Evolutionary conservation across 2,888 invertebrate species (phyloP), one percentile per base, ranked within the genome.

Genomic region (Trisateles emortualis): DNA sequence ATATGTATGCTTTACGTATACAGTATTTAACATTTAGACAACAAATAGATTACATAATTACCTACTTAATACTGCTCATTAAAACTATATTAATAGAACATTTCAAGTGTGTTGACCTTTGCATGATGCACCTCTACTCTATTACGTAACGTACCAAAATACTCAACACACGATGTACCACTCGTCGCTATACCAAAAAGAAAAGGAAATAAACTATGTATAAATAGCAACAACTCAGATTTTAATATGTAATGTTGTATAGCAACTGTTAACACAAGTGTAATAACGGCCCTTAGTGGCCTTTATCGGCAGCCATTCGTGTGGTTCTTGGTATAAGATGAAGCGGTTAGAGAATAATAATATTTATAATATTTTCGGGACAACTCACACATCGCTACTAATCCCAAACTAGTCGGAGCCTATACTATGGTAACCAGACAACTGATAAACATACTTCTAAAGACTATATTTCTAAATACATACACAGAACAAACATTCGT

Each of bases 281-380:
- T 46, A 59, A 60, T 46, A 58, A 42, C 57, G 68, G 62, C 65
- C 62, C 68, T 65, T 59, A 49, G 45, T 52, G 62, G 57, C 57
- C 41, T 68, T 68, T 62, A 35, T 65, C 44, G 57, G 57, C 29
- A 17, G 40, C 10, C n/a, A 11, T 2, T 0, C 19, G 17, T 36
- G 43, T 42, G 59, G 47, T 42, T 6, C 36, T 50, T 57, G 26
- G 0, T 5, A 6, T 4, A 5, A 5, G 33, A 41, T 3, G 8
- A 9, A 45, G 49, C 57, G 47, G 10, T 1, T 30, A 6, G 9
- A n/a, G 4, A 26, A 8, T 8, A 26, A 8, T 26, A 6, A 3
- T 22, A 22, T 3, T 22, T 22, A 22, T 3, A 22, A 22, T 22
- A 5, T 2, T n/a, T n/a, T n/a, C n/a, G n/a, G n/a, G n/a, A n/a